Percentiles rank a stretch among this genome's conserved stretches.
Evolutionary conservation across 2,888 invertebrate species (phyloP).

Genomic region (Epicampocera succincta): DNA sequence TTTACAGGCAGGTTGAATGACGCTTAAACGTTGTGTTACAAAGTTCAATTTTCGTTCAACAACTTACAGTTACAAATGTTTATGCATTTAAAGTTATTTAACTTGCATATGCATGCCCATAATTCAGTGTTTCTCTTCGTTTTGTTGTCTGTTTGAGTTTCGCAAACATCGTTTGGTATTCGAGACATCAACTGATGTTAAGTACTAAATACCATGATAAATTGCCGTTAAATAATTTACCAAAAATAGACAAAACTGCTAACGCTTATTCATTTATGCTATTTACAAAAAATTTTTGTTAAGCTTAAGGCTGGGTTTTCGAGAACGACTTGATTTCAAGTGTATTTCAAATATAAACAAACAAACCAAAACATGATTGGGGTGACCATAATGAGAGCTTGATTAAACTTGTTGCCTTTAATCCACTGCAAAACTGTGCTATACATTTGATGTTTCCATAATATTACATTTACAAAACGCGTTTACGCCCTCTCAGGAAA

Average conservation of each 20-base stretch:
- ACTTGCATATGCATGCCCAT: slow-evolving; percentile 44
- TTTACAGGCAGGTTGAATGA: slow-evolving; percentile 26
- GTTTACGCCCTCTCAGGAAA: no score
- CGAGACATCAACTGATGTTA: slow-evolving; percentile 65
- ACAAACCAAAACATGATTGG: no score
- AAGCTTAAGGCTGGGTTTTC: not conserved
- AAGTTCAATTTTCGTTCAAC: slow-evolving; percentile 15
- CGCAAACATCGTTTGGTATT: slow-evolving; percentile 45
- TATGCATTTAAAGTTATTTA: slow-evolving; percentile 20
- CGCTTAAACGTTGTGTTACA: slow-evolving; percentile 6
- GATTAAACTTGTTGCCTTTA: no score
- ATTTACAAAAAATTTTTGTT: slow-evolving; percentile 7
- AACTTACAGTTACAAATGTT: not conserved
- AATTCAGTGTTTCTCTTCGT: slow-evolving; percentile 9
- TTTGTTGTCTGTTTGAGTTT: slow-evolving; percentile 12
- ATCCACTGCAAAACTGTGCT: no score
- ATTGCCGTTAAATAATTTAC: slow-evolving; percentile 59
- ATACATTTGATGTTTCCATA: no score
- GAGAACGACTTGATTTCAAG: not conserved
- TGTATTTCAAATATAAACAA: no score
- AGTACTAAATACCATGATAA: slow-evolving; percentile 67
- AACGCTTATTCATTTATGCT: not conserved
- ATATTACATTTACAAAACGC: no score
- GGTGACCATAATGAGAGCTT: no score
- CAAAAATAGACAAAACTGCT: slow-evolving; percentile 31